A percentile compares a stretch with the other conserved stretches of the same genome.
Conservation (phyloP, 2,113 vertebrate species). For the Oxygymnocypris stewartii region DNA sequence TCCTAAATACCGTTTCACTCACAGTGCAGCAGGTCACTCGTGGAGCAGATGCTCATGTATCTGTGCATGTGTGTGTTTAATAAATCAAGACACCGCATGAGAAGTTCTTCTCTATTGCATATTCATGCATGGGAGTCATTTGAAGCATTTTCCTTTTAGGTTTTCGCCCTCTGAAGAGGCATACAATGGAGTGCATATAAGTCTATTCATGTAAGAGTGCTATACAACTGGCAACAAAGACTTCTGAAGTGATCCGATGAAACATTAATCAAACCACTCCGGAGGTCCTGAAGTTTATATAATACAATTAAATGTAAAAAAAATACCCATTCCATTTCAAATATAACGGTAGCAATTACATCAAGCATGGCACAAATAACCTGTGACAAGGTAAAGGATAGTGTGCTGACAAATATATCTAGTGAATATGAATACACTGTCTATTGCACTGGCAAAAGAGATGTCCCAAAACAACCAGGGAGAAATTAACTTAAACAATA, state of each 20-base stretch:
- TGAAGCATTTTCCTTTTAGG: conserved; percentile 39
- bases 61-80: conserved; percentile 36
- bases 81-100: conserved; percentile 17
- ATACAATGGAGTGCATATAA: conserved; percentile 41
- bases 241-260: conserved; percentile 35
- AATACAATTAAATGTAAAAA: conserved; percentile 51
- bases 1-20: conserved; percentile 78
- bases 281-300: conserved; percentile 46
- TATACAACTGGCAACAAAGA: conserved; percentile 42
- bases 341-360: conserved; percentile 42
- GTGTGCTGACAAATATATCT: background rate
- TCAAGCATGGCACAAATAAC: conserved; percentile 47
- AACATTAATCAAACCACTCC: conserved; percentile 49
- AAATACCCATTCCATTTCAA: conserved; percentile 43
- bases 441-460: conserved; percentile 17
- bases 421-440: background rate
- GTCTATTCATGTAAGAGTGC: conserved; percentile 39
- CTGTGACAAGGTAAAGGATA: background rate
- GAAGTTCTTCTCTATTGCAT: background rate
- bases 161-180: conserved; percentile 51
- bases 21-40: conserved; percentile 86
- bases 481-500: background rate
- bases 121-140: conserved; percentile 13
- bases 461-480: background rate
- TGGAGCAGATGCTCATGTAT: conserved; percentile 63